Evolutionary conservation across 2,113 vertebrate species (phyloP), one percentile per base, ranked within the genome.

Genomic region (Epinephelus moara): DNA sequence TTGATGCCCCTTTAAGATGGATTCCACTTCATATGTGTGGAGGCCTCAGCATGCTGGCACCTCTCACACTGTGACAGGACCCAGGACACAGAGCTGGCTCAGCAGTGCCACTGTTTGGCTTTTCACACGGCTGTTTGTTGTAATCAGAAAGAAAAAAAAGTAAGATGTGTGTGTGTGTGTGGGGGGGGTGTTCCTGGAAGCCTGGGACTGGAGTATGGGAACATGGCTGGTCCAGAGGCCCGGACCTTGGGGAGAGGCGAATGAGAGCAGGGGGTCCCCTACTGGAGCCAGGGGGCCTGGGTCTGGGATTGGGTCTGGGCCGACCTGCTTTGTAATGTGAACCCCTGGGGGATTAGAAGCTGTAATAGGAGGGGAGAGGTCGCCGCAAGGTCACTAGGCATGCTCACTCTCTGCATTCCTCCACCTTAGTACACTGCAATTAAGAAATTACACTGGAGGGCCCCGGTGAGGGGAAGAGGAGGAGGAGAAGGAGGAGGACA

Each of bases 401-500:
- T 96, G 90, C 94, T 94, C 90, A 90, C 91, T 93, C 85, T 92
- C 91, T 93, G 87, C 93, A 96, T 94, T 95, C 94, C 94, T 95
- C 87, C 93, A 94, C 94, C 94, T 94, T 93, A 75, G 92, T 94
- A 94, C 93, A 90, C 93, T 85, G 90, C 95, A 95, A 96, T 96
- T 95, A 95, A 95, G 94, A 95, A 95, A 95, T 95, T 91, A 94
- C 94, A 95, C 93, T 88, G 94, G 92, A 94, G 91, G 93, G 86
- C 93, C 88, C 81, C 57, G 84, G 88, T 78, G 77, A 90, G 77
- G 90, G 87, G 88, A 82, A 77, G 69, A 80, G 52, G 74, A 82
- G 75, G 33, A 37, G 70, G 74, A 82, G 78, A 4, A 37, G 70
- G 74, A 79, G 87, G 85, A 83, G 78, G 81, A 84, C 60, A 82